Conservation (phyloP, 2,113 vertebrate species). For the Thunnus thynnus region DNA sequence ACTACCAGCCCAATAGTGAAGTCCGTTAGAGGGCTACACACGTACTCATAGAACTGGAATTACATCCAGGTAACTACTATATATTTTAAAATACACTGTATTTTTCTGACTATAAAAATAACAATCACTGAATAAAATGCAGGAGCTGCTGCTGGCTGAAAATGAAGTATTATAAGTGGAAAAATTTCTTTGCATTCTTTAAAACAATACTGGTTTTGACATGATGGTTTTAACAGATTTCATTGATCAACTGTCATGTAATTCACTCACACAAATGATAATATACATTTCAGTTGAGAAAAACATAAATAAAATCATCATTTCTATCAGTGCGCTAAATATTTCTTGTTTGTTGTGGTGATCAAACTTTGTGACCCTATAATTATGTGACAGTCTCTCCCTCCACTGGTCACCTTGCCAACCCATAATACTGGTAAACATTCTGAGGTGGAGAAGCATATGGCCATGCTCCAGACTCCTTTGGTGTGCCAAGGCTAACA, state of each 20-base stretch:
- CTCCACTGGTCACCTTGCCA: constrained; percentile 28
- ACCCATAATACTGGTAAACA: constrained; percentile 61
- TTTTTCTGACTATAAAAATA: background rate
- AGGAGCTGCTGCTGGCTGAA: background rate
- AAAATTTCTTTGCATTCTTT: background rate
- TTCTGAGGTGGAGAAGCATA: constrained; percentile 49
- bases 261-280: background rate
- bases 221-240: background rate
- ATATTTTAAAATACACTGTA: background rate
- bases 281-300: background rate
- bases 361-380: constrained; percentile 37
- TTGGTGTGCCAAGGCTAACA: constrained; percentile 66
- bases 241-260: background rate
- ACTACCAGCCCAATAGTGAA: too few relatives aligned
- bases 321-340: background rate
- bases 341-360: constrained; percentile 12
- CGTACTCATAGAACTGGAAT: too few relatives aligned
- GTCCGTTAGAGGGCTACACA: too few relatives aligned
- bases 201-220: background rate
- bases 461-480: constrained; percentile 45
- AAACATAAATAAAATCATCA: constrained; percentile 1
- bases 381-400: constrained; percentile 41
- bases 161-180: background rate
- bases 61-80: too few relatives aligned
- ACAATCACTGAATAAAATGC: background rate